A percentile compares a stretch with the other conserved stretches of the same genome.
Conservation (phyloP, 2,797 vertebrate genomes). For the Ibycter americanus region DNA sequence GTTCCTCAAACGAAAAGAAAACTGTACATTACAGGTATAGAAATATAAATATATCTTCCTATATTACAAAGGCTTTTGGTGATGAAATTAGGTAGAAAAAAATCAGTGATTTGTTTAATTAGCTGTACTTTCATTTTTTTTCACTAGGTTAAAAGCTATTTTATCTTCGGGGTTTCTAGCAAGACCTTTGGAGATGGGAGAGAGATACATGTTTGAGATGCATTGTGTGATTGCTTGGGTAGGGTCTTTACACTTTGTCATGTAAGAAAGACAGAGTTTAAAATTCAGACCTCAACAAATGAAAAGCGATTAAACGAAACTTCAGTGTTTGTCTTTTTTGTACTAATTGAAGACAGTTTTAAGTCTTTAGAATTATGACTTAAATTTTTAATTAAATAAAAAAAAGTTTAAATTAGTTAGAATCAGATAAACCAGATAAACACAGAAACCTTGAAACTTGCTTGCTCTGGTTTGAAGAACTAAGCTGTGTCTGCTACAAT, state of each 20-base stretch:
- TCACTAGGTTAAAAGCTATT: neutral
- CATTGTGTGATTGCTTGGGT: neutral
- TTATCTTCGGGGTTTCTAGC: neutral
- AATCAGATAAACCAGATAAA: neutral
- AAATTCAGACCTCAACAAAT: neutral
- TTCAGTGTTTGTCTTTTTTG: neutral
- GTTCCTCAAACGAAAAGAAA: conserved; percentile 82
- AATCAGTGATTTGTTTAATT: neutral
- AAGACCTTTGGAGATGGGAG: neutral
- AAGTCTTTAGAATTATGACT: neutral
- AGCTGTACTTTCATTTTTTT: neutral
- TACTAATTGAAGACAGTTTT: neutral
- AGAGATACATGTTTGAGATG: neutral
- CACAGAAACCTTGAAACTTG: neutral
- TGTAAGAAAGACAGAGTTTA: neutral
- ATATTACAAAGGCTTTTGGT: neutral
- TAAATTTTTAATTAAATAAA: neutral
- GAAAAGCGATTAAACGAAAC: neutral
- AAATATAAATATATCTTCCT: neutral
- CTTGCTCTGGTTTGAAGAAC: neutral
- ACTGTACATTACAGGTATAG: conserved; percentile 83
- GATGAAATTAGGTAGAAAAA: neutral
- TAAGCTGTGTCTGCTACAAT: neutral
- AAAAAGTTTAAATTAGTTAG: neutral
- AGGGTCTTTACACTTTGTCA: neutral